phyloP scores from a whole-genome alignment of 1,140 invertebrate species.

The Drosophila kikkawai region DNA sequence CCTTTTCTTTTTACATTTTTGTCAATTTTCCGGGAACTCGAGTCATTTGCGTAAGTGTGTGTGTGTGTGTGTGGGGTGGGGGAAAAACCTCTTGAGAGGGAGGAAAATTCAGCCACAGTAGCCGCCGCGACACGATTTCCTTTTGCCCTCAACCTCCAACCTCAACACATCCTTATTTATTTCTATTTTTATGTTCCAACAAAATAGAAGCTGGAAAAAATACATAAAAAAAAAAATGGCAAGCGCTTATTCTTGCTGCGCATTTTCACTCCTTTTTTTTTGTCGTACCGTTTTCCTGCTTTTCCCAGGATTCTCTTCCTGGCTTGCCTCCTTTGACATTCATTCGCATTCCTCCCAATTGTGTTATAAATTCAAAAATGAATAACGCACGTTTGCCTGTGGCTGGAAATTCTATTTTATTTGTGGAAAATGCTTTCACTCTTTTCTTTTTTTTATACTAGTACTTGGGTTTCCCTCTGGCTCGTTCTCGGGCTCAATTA shows the following conservation, averaged over 20 bases:
- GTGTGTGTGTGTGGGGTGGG: not conserved
- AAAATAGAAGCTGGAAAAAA: conserved; percentile 12
- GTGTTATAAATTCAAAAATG: conserved; percentile 83
- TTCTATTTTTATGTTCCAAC: conserved; percentile 69
- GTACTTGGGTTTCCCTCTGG: conserved; percentile 9
- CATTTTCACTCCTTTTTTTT: conserved; percentile 64
- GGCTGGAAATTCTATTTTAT: conserved; percentile 80
- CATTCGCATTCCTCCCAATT: conserved; percentile 74
- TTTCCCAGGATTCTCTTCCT: not conserved
- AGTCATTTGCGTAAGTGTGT: conserved; percentile 56
- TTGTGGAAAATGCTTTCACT: conserved; percentile 69
- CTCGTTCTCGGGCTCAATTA: conserved; percentile 42
- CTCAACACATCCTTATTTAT: conserved; percentile 64
- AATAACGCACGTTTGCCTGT: conserved; percentile 82
- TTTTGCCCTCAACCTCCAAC: conserved; percentile 54
- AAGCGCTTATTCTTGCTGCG: conserved; percentile 56
- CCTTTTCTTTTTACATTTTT: conserved; percentile 59
- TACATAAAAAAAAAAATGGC: conserved; percentile 32
- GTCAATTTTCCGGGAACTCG: conserved; percentile 67
- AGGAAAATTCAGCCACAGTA: conserved; percentile 36
- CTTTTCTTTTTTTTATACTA: conserved; percentile 13
- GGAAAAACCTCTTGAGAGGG: not conserved
- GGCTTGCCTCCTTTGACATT: conserved; percentile 50
- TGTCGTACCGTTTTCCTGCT: not conserved
- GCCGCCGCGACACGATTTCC: conserved; percentile 70